These are phyloP conservation scores for Zeugodacus cucurbitae DNA, from an alignment of 1,140 invertebrate species.

Conservation along the genomic window DNA sequence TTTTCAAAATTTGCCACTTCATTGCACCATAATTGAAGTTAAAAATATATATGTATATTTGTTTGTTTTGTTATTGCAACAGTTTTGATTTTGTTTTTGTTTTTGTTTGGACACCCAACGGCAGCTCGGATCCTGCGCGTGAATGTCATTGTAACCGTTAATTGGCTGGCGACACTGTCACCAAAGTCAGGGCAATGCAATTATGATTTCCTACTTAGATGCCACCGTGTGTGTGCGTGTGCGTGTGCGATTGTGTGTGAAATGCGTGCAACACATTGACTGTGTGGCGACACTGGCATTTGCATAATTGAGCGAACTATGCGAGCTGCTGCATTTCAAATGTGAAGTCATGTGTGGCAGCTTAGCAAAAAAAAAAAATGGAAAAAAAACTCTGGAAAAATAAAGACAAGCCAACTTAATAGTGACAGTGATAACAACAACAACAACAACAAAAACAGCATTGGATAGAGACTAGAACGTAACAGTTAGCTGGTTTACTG, in stretches of 20 bases:
- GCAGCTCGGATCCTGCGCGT: neutral
- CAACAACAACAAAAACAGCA: neutral
- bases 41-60: neutral
- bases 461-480: neutral
- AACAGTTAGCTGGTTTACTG: neutral
- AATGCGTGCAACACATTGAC: neutral
- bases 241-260: neutral
- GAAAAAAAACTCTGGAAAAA: neutral
- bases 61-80: neutral
- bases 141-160: conserved; percentile 29
- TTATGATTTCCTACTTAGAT: neutral
- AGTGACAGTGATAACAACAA: neutral
- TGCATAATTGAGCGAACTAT: conserved; percentile 14
- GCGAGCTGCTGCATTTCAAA: neutral
- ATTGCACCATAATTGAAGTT: neutral
- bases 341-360: conserved; percentile 23
- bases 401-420: neutral
- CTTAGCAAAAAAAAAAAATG: neutral
- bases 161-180: conserved; percentile 28
- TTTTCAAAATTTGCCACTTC: neutral
- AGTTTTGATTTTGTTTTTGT: neutral
- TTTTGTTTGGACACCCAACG: neutral
- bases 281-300: neutral
- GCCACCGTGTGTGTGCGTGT: neutral
- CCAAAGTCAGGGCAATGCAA: conserved; percentile 35